Evolutionary conservation across 2,888 invertebrate species (phyloP).

Genomic region (Psylliodes chrysocephalus): DNA sequence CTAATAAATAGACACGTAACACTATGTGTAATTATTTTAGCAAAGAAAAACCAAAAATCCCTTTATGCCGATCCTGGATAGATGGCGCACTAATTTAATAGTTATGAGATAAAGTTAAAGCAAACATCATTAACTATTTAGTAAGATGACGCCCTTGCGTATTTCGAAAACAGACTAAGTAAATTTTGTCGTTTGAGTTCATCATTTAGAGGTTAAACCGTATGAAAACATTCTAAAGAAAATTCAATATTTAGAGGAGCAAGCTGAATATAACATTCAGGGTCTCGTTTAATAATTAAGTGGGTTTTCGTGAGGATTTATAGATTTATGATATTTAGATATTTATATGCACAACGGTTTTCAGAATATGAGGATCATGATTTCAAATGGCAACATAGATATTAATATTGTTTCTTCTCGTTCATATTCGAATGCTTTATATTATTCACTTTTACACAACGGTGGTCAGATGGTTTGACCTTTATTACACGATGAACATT

Average conservation of each 20-base stretch:
- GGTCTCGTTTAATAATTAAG: background rate
- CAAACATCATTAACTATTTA: background rate
- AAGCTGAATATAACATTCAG: background rate
- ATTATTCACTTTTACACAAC: too few relatives aligned
- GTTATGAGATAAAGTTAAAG: background rate
- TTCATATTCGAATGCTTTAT: too few relatives aligned
- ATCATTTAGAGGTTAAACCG: background rate
- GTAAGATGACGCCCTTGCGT: background rate
- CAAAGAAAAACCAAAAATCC: too few relatives aligned
- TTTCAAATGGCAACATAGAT: too few relatives aligned
- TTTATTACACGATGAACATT: too few relatives aligned
- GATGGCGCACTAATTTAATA: background rate
- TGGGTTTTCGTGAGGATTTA: background rate
- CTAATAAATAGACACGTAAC: too few relatives aligned
- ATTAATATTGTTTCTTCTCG: too few relatives aligned
- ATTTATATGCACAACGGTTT: too few relatives aligned
- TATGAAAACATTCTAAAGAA: background rate
- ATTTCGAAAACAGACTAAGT: background rate
- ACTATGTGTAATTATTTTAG: too few relatives aligned
- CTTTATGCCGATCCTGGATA: too few relatives aligned
- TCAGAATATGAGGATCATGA: too few relatives aligned
- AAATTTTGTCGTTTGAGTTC: background rate
- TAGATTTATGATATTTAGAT: background rate
- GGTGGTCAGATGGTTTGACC: too few relatives aligned
- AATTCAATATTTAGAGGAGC: background rate